Evolutionary conservation across 2,113 vertebrate species (phyloP).

Genomic region (Polypterus senegalus): DNA sequence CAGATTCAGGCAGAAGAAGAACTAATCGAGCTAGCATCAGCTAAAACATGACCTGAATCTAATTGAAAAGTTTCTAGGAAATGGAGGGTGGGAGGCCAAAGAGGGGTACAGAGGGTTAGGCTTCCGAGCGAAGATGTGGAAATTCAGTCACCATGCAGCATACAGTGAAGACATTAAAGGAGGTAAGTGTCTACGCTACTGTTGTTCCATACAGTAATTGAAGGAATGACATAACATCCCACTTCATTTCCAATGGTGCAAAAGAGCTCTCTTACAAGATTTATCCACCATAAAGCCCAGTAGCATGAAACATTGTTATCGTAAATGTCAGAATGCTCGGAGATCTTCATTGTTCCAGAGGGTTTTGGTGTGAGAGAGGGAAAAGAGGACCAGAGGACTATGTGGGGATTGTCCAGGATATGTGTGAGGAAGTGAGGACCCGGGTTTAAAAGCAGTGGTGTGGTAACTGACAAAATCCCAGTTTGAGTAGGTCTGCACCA

Average conservation of each 20-base stretch:
- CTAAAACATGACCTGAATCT: neutral
- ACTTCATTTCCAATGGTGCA: neutral
- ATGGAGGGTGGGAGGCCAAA: no score
- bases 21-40: constrained; percentile 1
- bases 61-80: neutral
- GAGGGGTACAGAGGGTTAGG: no score
- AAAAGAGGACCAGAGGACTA: no score
- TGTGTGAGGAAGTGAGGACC: no score
- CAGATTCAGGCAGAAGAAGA: constrained; percentile 21
- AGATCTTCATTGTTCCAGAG: no score
- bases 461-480: no score
- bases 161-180: constrained; percentile 24
- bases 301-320: no score
- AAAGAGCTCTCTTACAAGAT: constrained; percentile 12
- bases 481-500: no score
- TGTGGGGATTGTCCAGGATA: no score
- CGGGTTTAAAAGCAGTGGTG: no score
- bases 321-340: no score
- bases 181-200: constrained; percentile 11
- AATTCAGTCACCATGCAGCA: constrained; percentile 21
- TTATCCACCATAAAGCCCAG: neutral
- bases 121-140: constrained; percentile 21
- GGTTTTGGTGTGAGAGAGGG: no score
- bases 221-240: constrained; percentile 5
- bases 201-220: constrained; percentile 10